Conservation (phyloP, 2,797 vertebrate species). For the Acanthurus tractus region DNA sequence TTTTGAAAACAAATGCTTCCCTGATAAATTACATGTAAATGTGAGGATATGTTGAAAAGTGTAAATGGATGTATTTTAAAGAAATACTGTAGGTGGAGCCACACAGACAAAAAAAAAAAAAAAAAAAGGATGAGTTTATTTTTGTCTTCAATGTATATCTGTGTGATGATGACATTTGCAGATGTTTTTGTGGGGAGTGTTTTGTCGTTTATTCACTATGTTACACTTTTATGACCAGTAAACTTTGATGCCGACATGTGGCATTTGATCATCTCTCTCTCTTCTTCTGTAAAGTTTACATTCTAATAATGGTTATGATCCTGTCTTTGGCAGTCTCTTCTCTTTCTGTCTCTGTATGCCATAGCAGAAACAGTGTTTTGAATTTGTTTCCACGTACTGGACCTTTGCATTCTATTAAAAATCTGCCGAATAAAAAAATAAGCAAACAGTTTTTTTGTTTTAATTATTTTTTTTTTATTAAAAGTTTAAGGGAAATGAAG, state of each 20-base stretch:
- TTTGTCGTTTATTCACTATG: slow-evolving; percentile 76
- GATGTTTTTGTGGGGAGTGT: slow-evolving; percentile 83
- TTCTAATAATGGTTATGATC: slow-evolving; percentile 77
- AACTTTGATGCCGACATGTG: slow-evolving; percentile 58
- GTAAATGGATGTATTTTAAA: slow-evolving; percentile 83
- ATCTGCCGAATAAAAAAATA: slow-evolving; percentile 87
- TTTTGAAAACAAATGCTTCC: slow-evolving; percentile 78
- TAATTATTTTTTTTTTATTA: background rate
- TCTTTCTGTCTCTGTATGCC: slow-evolving; percentile 79
- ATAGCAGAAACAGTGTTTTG: slow-evolving; percentile 85
- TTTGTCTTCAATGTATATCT: slow-evolving; percentile 82
- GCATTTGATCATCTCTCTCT: slow-evolving; percentile 71
- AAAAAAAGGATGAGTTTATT: slow-evolving; percentile 75
- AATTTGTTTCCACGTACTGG: slow-evolving; percentile 82
- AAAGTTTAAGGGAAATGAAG: too few relatives aligned
- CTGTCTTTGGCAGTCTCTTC: slow-evolving; percentile 72
- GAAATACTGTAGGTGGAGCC: slow-evolving; percentile 66
- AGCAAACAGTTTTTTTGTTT: slow-evolving; percentile 68
- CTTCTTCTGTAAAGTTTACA: slow-evolving; percentile 85
- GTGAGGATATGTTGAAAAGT: slow-evolving; percentile 79
- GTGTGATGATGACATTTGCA: slow-evolving; percentile 79
- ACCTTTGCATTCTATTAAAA: slow-evolving; percentile 88
- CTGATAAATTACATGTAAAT: slow-evolving; percentile 75
- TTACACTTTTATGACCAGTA: slow-evolving; percentile 78
- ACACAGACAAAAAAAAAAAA: slow-evolving; percentile 55